Evolutionary conservation across 2,888 invertebrate species (phyloP).

Genomic region (Anodontia alba): DNA sequence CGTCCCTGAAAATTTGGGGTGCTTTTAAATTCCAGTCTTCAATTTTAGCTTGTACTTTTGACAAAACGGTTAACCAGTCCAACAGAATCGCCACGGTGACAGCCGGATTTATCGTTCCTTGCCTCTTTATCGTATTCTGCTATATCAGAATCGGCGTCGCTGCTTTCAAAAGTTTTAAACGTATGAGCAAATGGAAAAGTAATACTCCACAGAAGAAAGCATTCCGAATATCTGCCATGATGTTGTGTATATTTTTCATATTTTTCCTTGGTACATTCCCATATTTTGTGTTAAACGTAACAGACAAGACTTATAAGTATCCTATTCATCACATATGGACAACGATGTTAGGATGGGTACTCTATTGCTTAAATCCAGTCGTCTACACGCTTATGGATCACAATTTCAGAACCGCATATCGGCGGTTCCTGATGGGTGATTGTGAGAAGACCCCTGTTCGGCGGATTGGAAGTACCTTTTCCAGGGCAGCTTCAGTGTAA

Average conservation of each 20-base stretch:
- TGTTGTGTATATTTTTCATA: conserved; percentile 78
- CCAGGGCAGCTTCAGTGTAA: conserved; percentile 52
- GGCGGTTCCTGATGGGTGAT: conserved; percentile 67
- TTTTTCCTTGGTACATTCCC: conserved; percentile 78
- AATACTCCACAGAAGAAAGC: conserved; percentile 71
- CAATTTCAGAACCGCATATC: conserved; percentile 76
- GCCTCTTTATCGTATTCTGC: conserved; percentile 74
- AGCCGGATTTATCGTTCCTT: conserved; percentile 75
- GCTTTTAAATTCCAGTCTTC: conserved; percentile 70
- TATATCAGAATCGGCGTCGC: conserved; percentile 77
- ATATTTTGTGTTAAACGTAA: conserved; percentile 74
- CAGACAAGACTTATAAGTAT: conserved; percentile 65
- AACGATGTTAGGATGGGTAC: conserved; percentile 76
- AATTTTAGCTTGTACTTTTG: conserved; percentile 76
- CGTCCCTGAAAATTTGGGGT: conserved; percentile 73
- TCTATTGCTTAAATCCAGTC: conserved; percentile 76
- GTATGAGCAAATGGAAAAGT: conserved; percentile 68
- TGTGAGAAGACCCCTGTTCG: conserved; percentile 66
- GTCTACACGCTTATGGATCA: conserved; percentile 79
- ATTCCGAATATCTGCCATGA: conserved; percentile 76
- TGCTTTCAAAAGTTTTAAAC: conserved; percentile 69
- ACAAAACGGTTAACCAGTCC: conserved; percentile 64
- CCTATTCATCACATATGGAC: conserved; percentile 77
- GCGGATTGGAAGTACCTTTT: conserved; percentile 52
- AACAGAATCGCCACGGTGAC: conserved; percentile 75